Conservation (phyloP, 2,113 vertebrate species). For the Serinus canaria region DNA sequence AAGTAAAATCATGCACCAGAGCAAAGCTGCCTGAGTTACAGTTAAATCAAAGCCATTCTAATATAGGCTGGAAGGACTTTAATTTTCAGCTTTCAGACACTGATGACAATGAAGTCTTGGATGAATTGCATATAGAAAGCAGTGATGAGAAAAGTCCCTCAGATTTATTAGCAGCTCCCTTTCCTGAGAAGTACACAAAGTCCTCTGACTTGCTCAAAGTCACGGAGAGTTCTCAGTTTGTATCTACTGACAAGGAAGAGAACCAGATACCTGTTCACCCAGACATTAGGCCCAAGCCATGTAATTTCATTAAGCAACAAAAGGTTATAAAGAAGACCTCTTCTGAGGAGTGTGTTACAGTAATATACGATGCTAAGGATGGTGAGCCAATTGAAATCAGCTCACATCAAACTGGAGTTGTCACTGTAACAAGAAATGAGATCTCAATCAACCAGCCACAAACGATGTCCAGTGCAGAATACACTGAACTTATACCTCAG, state of each 20-base stretch:
- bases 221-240: constrained; percentile 52
- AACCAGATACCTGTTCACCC: constrained; percentile 18
- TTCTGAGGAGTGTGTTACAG: constrained; percentile 81
- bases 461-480: constrained; percentile 61
- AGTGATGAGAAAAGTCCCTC: constrained; percentile 73
- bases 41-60: constrained; percentile 59
- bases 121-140: constrained; percentile 79
- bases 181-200: constrained; percentile 66
- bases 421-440: constrained; percentile 74
- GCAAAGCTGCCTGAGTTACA: constrained; percentile 59
- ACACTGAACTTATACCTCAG: constrained; percentile 72
- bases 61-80: constrained; percentile 37
- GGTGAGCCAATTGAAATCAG: constrained; percentile 84
- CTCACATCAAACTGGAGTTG: constrained; percentile 73
- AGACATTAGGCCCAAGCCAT: constrained; percentile 74
- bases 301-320: constrained; percentile 79
- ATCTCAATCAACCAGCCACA: constrained; percentile 66
- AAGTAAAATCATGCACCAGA: constrained; percentile 65
- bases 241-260: constrained; percentile 68
- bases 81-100: constrained; percentile 79
- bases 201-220: constrained; percentile 64
- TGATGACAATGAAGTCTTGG: constrained; percentile 76
- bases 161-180: constrained; percentile 66
- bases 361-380: constrained; percentile 83
- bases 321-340: constrained; percentile 76